phyloP scores from a whole-genome alignment of 2,113 vertebrate genomes.

The Herpetotheres cachinnans region DNA sequence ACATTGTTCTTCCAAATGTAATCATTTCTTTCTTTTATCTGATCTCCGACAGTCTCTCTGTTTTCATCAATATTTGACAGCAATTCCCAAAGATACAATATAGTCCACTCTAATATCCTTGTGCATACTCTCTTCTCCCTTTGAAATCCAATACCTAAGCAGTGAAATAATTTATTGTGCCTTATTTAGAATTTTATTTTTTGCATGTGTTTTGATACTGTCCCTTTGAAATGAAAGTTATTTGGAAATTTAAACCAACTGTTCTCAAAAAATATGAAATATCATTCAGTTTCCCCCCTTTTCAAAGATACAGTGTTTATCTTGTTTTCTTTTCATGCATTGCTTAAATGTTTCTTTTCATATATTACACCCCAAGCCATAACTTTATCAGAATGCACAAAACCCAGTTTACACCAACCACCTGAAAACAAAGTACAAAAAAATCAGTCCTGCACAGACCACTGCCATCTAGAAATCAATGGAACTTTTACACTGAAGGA shows the following conservation, averaged over 20 bases:
- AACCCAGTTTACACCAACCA: neutral
- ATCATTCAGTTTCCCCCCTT: slow-evolving; percentile 42
- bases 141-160: slow-evolving; percentile 81
- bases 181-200: slow-evolving; percentile 82
- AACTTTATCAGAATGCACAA: neutral
- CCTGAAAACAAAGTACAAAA: neutral
- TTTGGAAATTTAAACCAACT: slow-evolving; percentile 81
- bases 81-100: slow-evolving; percentile 83
- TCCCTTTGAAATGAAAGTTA: slow-evolving; percentile 72
- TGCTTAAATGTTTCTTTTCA: neutral
- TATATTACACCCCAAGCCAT: neutral
- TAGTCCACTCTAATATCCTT: slow-evolving; percentile 77
- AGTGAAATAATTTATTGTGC: slow-evolving; percentile 82
- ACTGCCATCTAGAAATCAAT: neutral
- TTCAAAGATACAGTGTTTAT: neutral
- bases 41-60: slow-evolving; percentile 76
- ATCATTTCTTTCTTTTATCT: slow-evolving; percentile 82
- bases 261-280: slow-evolving; percentile 67
- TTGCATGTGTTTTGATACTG: slow-evolving; percentile 77
- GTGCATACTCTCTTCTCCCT: slow-evolving; percentile 71
- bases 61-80: slow-evolving; percentile 84
- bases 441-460: neutral
- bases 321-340: neutral
- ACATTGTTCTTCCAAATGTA: slow-evolving; percentile 80
- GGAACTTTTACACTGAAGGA: neutral